These are phyloP conservation scores for Clitarchus hookeri DNA, from an alignment of 2,888 invertebrate genomes.

Conservation along the genomic window DNA sequence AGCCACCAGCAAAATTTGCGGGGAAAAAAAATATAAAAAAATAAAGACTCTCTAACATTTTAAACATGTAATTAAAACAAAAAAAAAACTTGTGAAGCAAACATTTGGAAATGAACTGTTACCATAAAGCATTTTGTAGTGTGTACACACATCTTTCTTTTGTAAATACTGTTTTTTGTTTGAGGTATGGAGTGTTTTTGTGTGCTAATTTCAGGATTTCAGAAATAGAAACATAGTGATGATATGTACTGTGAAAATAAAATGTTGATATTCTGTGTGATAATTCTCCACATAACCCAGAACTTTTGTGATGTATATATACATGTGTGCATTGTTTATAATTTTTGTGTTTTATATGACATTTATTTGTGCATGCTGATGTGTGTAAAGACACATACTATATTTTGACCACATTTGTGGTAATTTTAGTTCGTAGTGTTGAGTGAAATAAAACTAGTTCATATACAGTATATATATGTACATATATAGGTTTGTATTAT, in stretches of 20 bases:
- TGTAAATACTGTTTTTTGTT: neutral
- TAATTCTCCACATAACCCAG: neutral
- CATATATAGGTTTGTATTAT: conserved; percentile 4
- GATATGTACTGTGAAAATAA: neutral
- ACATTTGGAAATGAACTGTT: neutral
- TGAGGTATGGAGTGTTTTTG: neutral
- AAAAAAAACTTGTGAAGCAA: neutral
- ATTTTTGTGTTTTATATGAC: neutral
- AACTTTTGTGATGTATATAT: neutral
- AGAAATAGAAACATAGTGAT: neutral
- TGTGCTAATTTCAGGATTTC: neutral
- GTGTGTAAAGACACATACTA: neutral
- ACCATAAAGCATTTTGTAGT: neutral
- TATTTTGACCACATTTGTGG: neutral
- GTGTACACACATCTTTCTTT: neutral
- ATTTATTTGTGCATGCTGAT: neutral
- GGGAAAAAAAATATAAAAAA: neutral
- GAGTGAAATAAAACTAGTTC: neutral
- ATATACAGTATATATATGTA: neutral
- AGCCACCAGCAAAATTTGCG: neutral
- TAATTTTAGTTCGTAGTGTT: neutral
- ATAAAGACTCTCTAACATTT: neutral
- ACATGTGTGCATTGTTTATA: neutral
- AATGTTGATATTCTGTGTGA: neutral
- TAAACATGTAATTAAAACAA: too few species aligned